Evolutionary conservation across 2,888 invertebrate species (phyloP), one percentile per base, ranked within the genome.

Genomic region (Petrolisthes cinctipes): DNA sequence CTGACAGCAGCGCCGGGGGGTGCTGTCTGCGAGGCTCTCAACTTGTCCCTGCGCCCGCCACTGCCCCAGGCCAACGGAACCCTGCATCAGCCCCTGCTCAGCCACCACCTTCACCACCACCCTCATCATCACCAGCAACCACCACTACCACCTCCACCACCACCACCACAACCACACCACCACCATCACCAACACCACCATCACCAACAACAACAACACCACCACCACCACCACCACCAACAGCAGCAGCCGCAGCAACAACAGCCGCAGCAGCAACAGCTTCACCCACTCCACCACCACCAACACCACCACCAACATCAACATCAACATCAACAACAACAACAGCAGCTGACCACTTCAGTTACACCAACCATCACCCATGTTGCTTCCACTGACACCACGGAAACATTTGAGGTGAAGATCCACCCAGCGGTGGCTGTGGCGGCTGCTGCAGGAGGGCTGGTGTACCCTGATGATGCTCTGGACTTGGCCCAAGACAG

Each of bases 341-440:
- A 83, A n/a, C 89, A 86, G 20, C 85, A 82, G 56, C 71, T 23
- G 57, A n/a, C 73, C 71, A 54, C 80, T 53, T 68, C 86, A 61
- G 66, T 76, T 76, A 53, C 80, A 51, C 71, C 80, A 71, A 79
- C 89, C 57, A 75, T 86, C 56, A 80, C 83, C 86, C 86, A 81
- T 66, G 56, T 76, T 82, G 76, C 84, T 57, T 54, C 86, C 53
- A 86, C 75, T 17, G 83, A 76, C 61, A 78, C 68, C 76, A 81
- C 66, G 17, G 86, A 87, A 23, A 82, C 85, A 17, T 85, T 89
- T 75, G 89, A 89, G 68, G 89, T 85, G 79, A 85, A 89, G 89
- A 53, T 92, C 96, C 96, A 86, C 98, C 98, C 86, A 4, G 82
- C 82, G 61, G 85, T 83, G n/a, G 83, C 88, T 68, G 84, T 82